Evolutionary conservation across 2,888 invertebrate genomes (phyloP), one percentile per base, ranked within the genome.

Genomic region (Metellina segmentata): DNA sequence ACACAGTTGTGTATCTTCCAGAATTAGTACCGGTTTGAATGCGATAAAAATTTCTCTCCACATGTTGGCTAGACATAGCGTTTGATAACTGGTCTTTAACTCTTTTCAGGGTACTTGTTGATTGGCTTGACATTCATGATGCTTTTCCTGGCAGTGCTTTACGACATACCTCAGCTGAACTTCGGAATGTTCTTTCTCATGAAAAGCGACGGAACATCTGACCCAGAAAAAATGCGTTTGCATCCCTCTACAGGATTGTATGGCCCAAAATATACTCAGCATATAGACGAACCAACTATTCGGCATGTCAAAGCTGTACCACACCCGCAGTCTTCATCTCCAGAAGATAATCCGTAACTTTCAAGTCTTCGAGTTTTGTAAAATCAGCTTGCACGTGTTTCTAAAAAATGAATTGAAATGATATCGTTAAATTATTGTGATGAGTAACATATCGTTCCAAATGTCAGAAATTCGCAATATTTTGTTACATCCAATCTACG

Each of bases 81-180:
- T 34, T 34, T 34, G 34, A 34, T 34, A 34, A 34, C 34, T 4
- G 34, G 34, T 34, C 34, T 9, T 19, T 20, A n/a, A 34, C 34
- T 34, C 48, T 70, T 78, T 94, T n/a, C 96, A 97, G 97, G 96
- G 93, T 98, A 97, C 95, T 96, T 98, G n/a, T 95, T 97, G 94
- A 94, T 96, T 94, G 98, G 98, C 61, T 96, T 98, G 93, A 97
- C 97, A 20, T 97, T 97, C 95, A 96, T 98, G 96, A 97, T 98
- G 97, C 96, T 98, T 94, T 96, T 97, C 16, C 95, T 98, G 94
- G 97, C 97, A 1, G 97, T 98, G 51, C 97, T 98, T 95, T 98
- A 98, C 95, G 98, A 98, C 95, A 97, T 98, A 94, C 98, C 98
- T 6, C 97, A 98, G 95, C 96, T 98, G 94, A 98, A 98, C 95